Conservation (phyloP, 1,140 invertebrate genomes). For the Ridgeia piscesae region DNA sequence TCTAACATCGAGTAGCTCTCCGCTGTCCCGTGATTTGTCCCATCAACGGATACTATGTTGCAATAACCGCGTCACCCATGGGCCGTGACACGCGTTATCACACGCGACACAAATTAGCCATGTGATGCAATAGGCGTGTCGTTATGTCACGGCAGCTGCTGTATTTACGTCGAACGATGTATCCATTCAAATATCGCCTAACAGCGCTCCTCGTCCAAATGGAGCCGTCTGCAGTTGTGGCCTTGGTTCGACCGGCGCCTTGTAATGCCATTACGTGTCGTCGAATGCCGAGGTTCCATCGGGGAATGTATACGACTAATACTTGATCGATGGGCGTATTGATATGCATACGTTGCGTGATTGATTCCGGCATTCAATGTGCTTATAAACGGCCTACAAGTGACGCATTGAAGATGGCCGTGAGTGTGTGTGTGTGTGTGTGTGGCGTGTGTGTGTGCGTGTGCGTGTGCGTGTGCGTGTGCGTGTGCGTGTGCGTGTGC, state of each 20-base stretch:
- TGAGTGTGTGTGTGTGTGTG: not conserved
- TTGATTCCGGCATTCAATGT: not conserved
- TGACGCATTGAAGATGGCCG: not conserved
- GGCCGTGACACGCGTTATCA: not conserved
- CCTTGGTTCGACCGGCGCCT: not conserved
- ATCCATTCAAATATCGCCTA: not conserved
- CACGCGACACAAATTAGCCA: not conserved
- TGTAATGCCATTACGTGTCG: not conserved
- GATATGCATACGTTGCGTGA: not conserved
- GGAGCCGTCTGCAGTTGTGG: not conserved
- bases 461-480: constrained; percentile 20
- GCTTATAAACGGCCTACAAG: not conserved
- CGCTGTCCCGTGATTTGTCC: not conserved
- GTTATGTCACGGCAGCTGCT: not conserved
- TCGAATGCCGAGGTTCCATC: not conserved
- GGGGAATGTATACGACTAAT: not conserved
- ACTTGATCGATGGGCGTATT: not conserved
- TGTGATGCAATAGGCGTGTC: not conserved
- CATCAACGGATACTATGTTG: not conserved
- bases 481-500: constrained; percentile 21
- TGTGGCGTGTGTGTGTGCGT: constrained; percentile 22
- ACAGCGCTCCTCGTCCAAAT: not conserved
- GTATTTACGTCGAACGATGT: not conserved
- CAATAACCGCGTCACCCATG: not conserved
- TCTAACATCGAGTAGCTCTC: too few species aligned